These are phyloP conservation scores for Zaprionus camerounensis DNA, from an alignment of 1,140 invertebrate species.

Conservation along the genomic window DNA sequence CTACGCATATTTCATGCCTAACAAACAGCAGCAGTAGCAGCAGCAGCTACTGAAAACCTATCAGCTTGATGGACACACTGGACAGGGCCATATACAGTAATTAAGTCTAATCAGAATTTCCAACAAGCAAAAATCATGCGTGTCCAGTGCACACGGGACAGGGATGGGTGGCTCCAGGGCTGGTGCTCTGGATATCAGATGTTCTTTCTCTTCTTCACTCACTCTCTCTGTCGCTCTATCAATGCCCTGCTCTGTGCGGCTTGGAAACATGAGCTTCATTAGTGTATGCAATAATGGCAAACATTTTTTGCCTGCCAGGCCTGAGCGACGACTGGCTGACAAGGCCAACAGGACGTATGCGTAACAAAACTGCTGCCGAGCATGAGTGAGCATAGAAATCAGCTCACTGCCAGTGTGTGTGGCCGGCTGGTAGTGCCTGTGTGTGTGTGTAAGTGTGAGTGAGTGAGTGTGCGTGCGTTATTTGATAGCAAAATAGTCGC, in stretches of 20 bases:
- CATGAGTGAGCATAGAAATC: conserved; percentile 25
- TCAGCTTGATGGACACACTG: conserved; percentile 73
- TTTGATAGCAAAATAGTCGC: conserved; percentile 72
- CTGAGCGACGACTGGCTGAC: conserved; percentile 52
- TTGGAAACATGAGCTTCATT: conserved; percentile 80
- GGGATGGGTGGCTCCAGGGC: conserved; percentile 35
- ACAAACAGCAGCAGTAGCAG: conserved; percentile 16
- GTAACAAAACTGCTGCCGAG: conserved; percentile 48
- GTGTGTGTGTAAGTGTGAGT: not conserved
- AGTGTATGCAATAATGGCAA: conserved; percentile 83
- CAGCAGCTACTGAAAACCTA: conserved; percentile 64
- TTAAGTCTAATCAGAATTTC: conserved; percentile 83
- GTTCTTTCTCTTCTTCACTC: conserved; percentile 18
- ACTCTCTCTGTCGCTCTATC: conserved; percentile 18
- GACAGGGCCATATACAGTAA: conserved; percentile 66
- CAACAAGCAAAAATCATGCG: conserved; percentile 81
- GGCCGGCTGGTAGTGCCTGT: not conserved
- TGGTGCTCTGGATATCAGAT: conserved; percentile 35
- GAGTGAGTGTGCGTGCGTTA: conserved; percentile 42
- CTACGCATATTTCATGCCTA: conserved; percentile 31
- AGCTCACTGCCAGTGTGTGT: not conserved
- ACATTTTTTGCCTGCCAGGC: conserved; percentile 80
- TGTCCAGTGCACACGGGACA: conserved; percentile 52
- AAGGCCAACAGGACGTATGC: conserved; percentile 64
- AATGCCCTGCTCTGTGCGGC: conserved; percentile 7